A percentile compares a stretch with the other conserved stretches of the same genome.
phyloP scores from a whole-genome alignment of 1,140 invertebrate genomes.

The Anoplolepis gracilipes region DNA sequence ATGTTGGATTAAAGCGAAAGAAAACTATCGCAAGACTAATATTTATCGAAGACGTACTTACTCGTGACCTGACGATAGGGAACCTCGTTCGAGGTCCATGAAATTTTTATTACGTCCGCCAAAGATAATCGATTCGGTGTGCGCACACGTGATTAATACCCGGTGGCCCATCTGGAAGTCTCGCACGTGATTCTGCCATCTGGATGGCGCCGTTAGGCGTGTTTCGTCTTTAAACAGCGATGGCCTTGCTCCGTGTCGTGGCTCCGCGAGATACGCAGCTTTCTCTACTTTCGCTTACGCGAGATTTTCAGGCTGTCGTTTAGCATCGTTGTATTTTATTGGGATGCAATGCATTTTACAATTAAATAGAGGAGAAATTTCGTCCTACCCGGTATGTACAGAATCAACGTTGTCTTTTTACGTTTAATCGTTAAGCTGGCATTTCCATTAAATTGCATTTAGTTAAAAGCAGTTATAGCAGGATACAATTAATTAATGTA shows the following conservation, averaged over 20 bases:
- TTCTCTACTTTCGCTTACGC: conserved; percentile 82
- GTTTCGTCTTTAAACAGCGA: conserved; percentile 63
- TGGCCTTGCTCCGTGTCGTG: conserved; percentile 64
- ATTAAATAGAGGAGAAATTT: conserved; percentile 1
- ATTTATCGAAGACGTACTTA: neutral
- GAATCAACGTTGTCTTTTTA: neutral
- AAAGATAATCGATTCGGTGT: conserved; percentile 29
- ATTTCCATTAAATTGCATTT: neutral
- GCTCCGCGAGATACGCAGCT: conserved; percentile 68
- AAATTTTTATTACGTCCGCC: conserved; percentile 19
- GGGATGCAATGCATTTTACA: conserved; percentile 40
- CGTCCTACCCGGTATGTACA: neutral
- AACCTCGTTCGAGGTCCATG: neutral
- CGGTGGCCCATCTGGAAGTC: conserved; percentile 18
- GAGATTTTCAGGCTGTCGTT: conserved; percentile 75
- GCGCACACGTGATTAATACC: conserved; percentile 34
- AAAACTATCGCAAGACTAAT: neutral
- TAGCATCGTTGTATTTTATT: conserved; percentile 16
- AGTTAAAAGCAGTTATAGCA: conserved; percentile 19
- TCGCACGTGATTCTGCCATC: conserved; percentile 63
- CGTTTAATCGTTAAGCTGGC: neutral
- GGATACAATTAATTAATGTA: neutral
- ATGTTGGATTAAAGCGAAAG: neutral
- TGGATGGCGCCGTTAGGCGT: conserved; percentile 37
- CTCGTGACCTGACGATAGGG: neutral